These are phyloP conservation scores for Tetrax tetrax DNA, from an alignment of 2,113 vertebrate species.

Conservation along the genomic window DNA sequence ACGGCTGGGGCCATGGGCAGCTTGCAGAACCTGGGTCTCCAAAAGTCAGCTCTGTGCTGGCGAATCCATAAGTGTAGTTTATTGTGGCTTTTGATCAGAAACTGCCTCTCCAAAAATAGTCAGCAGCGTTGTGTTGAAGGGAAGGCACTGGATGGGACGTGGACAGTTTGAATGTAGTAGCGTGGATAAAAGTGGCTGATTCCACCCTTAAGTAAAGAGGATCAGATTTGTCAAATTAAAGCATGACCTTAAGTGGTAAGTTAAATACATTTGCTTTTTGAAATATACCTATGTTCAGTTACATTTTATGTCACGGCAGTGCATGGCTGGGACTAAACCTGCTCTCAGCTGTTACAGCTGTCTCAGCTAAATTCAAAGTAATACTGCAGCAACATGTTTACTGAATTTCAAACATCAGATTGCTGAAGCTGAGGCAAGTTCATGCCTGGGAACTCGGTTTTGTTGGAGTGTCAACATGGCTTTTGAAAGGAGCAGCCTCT, in stretches of 20 bases:
- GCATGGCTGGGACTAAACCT: not conserved
- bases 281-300: not conserved
- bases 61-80: rapidly evolving
- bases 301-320: not conserved
- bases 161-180: not conserved
- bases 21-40: not conserved
- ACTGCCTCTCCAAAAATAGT: not conserved
- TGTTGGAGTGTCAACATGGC: not conserved
- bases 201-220: not conserved
- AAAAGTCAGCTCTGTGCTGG: not conserved
- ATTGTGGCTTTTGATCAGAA: not conserved
- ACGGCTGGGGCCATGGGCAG: rapidly evolving
- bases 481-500: not conserved
- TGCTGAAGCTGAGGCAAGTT: not conserved
- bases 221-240: not conserved
- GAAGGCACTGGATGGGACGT: not conserved
- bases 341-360: not conserved
- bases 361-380: not conserved
- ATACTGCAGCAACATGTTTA: not conserved
- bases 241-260: not conserved
- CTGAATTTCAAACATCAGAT: not conserved
- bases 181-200: not conserved
- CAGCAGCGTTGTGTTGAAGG: not conserved
- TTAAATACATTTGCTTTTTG: not conserved
- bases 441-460: not conserved